Evolutionary conservation across 2,888 invertebrate species (phyloP).

Genomic region (Taphrorychus bicolor): DNA sequence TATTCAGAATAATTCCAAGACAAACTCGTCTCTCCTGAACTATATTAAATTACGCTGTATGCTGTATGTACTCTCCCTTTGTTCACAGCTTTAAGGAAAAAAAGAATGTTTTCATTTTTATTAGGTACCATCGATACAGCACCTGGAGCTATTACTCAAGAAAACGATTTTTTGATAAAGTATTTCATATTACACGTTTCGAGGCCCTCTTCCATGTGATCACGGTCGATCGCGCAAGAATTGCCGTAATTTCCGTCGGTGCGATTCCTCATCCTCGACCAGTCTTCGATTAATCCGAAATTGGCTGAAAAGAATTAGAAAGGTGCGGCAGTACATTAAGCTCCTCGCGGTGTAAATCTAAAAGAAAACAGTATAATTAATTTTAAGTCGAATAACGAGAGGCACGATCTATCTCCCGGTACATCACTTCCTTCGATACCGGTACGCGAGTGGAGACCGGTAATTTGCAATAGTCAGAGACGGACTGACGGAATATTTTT

Average conservation of each 20-base stretch:
- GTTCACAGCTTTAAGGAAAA: neutral
- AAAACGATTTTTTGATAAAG: neutral
- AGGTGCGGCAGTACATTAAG: conserved; percentile 40
- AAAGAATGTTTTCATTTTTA: no score
- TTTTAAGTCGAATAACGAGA: conserved; percentile 51
- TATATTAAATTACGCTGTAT: no score
- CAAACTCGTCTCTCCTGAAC: no score
- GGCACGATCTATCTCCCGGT: conserved; percentile 52
- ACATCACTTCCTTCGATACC: conserved; percentile 36
- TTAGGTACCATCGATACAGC: neutral
- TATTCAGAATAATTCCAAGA: no score
- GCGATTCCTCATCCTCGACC: conserved; percentile 41
- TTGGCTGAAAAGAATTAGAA: conserved; percentile 41
- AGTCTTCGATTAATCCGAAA: conserved; percentile 41
- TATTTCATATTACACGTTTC: neutral
- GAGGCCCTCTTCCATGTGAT: conserved; percentile 2
- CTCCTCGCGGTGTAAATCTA: conserved; percentile 42
- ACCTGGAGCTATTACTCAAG: neutral
- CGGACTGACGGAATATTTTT: conserved; percentile 1
- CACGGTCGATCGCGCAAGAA: conserved; percentile 35
- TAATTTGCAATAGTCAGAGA: conserved; percentile 12
- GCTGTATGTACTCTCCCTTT: no score
- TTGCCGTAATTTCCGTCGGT: conserved; percentile 38
- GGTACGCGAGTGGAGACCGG: conserved; percentile 1
- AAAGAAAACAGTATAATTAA: conserved; percentile 47